Base-by-base conservation (phyloP, 2,888 invertebrate species). In the Acheta domesticus region DNA sequence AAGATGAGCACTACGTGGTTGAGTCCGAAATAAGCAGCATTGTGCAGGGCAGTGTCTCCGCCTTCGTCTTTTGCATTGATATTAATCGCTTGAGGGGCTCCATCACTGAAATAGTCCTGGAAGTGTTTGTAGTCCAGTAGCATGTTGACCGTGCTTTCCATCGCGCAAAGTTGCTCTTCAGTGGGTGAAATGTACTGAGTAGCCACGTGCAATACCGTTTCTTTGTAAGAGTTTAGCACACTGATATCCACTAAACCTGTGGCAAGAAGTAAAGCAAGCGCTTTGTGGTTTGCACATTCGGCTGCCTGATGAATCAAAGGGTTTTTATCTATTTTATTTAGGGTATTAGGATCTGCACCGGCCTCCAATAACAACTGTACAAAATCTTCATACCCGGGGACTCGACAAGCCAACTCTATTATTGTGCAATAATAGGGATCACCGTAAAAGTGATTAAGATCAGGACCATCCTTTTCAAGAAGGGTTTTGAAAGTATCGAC, bases 231-330 rank as follows among this genome's bases (percentile, higher is more conserved):
- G n/a, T 62, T 62, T n/a, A 62, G 11, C 62, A 62, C 62, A 12
- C 16, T 62, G 8, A 62, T 62, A n/a, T 62, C 62, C n/a, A 62
- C 62, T 19, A 14, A 62, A 14, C n/a, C n/a, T 19, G 62, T 62
- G 62, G 62, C 14, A 14, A 62, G n/a, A 19, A 62, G n/a, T 5
- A 62, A 19, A 19, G 14, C n/a, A 14, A 62, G 62, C 14, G 62
- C 62, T 62, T 62, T 62, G 14, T 62, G n/a, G 8, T 62, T 62
- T 14, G 62, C 62, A n/a, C 62, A 62, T 19, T 19, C n/a, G 62
- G 62, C 62, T 62, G 62, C 62, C n/a, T 62, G 62, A 62, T 62
- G 62, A 62, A 62, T 62, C 16, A 62, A n/a, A 62, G 62, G 62
- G n/a, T 14, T 19, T 62, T 62, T 62, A 1, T 62, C 62, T 62